phyloP scores from a whole-genome alignment of 2,113 vertebrate species.

The Aptenodytes forsteri region DNA sequence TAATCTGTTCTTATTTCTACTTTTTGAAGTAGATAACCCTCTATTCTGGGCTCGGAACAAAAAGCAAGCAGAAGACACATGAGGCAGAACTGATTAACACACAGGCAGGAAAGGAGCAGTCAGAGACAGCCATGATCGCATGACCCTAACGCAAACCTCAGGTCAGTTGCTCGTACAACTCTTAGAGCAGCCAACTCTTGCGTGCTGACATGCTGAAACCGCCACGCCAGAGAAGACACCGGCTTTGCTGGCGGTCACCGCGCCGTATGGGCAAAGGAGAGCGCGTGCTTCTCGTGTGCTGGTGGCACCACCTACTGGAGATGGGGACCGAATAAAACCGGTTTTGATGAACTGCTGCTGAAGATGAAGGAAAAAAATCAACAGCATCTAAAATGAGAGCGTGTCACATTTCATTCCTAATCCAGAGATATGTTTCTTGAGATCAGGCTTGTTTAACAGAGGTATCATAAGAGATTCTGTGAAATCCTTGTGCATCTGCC shows the following conservation, averaged over 20 bases:
- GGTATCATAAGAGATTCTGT: background rate
- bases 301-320: constrained; percentile 52
- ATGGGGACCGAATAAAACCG: fast-evolving
- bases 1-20: background rate
- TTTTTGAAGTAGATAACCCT: background rate
- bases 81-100: background rate
- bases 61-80: background rate
- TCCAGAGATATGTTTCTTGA: background rate
- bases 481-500: background rate
- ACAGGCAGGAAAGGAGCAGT: fast-evolving
- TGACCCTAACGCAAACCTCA: background rate
- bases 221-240: fast-evolving
- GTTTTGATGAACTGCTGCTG: background rate
- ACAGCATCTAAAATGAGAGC: background rate
- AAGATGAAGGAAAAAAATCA: background rate
- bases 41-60: background rate
- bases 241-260: background rate
- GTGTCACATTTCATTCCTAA: background rate
- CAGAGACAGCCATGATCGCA: background rate
- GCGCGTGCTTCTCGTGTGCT: background rate
- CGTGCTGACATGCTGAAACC: background rate
- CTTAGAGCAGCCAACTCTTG: background rate
- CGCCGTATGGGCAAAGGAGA: fast-evolving
- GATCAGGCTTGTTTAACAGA: background rate
- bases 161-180: background rate